phyloP scores from a whole-genome alignment of 2,888 invertebrate genomes.

The Synanthedon andrenaeformis region DNA sequence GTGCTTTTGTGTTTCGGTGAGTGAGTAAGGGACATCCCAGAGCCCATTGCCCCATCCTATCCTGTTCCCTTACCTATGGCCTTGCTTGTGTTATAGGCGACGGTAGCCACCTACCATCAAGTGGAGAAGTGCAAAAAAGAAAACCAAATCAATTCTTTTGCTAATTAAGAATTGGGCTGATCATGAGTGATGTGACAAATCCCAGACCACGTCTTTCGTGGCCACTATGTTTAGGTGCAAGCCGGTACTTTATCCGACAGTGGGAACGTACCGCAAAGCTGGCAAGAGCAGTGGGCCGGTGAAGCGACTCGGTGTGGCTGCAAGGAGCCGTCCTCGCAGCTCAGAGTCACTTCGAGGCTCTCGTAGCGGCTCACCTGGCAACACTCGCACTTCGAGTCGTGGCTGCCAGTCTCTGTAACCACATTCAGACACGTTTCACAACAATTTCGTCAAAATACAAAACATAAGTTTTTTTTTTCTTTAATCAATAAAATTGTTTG shows the following conservation, averaged over 20 bases:
- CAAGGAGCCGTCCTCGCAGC: constrained; percentile 33
- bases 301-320: constrained; percentile 36
- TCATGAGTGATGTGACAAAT: no score
- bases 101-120: no score
- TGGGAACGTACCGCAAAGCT: constrained; percentile 16
- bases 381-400: constrained; percentile 72
- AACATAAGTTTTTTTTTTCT: neutral
- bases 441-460: neutral
- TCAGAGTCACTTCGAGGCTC: constrained; percentile 33
- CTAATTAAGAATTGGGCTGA: no score
- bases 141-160: no score
- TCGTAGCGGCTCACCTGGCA: constrained; percentile 54
- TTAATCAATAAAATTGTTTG: neutral
- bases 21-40: no score
- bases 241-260: neutral
- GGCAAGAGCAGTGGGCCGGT: constrained; percentile 32
- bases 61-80: no score
- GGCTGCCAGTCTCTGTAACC: constrained; percentile 60
- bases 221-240: no score
- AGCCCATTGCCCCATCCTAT: no score
- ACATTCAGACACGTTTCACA: neutral
- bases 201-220: no score
- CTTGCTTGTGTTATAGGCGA: no score
- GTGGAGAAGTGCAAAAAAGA: no score
- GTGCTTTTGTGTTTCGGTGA: no score